A percentile compares a stretch with the other conserved stretches of the same genome.
phyloP scores from a whole-genome alignment of 2,113 vertebrate genomes.

The Hippocampus zosterae region DNA sequence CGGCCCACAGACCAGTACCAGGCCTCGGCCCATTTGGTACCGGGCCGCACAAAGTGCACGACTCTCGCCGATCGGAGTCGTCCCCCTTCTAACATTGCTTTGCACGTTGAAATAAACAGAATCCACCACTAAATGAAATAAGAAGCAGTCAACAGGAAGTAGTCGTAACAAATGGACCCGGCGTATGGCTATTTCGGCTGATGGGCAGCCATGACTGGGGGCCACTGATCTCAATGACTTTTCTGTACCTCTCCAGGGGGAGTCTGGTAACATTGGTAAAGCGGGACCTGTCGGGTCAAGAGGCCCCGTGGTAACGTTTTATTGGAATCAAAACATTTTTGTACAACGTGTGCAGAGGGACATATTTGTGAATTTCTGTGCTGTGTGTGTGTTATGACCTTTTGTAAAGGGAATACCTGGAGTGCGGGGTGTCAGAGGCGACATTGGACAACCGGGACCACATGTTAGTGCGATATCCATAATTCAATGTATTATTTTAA shows the following conservation, averaged over 20 bases:
- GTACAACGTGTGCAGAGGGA: background rate
- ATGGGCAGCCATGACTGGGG: no score
- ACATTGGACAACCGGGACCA: constrained; percentile 66
- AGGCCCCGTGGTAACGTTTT: constrained; percentile 59
- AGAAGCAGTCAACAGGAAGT: no score
- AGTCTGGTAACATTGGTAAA: constrained; percentile 38
- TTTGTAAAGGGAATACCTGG: constrained; percentile 71
- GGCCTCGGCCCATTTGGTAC: no score
- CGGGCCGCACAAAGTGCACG: no score
- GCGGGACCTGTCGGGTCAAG: constrained; percentile 47
- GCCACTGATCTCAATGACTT: background rate
- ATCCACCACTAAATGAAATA: no score
- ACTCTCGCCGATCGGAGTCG: no score
- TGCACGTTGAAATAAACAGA: no score
- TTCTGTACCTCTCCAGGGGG: constrained; percentile 49
- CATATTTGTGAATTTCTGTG: background rate
- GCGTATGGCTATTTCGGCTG: no score
- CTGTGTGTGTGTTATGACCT: background rate
- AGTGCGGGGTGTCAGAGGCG: constrained; percentile 70
- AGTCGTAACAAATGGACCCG: no score
- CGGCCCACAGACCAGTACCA: no score
- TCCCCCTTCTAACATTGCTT: no score
- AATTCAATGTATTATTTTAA: background rate
- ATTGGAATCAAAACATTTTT: background rate
- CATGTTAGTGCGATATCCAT: constrained; percentile 60